Conservation (phyloP, 2,113 vertebrate genomes). For the Pangasianodon hypophthalmus region DNA sequence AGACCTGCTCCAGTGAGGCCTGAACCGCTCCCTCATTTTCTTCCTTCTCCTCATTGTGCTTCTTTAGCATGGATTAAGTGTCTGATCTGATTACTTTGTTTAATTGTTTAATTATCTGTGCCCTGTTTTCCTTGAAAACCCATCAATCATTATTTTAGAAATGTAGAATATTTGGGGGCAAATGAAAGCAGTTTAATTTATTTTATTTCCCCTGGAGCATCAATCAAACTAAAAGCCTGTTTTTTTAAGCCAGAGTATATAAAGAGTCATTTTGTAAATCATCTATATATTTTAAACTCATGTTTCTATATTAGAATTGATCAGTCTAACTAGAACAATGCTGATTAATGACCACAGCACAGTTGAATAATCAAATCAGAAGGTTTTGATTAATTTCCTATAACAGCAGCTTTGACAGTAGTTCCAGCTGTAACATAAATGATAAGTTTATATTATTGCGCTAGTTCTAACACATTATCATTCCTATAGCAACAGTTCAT, state of each 20-base stretch:
- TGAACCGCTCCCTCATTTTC: slow-evolving; percentile 6
- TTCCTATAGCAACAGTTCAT: neutral
- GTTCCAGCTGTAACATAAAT: neutral
- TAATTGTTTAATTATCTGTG: neutral
- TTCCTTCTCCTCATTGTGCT: neutral
- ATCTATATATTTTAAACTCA: neutral
- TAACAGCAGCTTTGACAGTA: neutral
- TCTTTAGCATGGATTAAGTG: slow-evolving; percentile 35
- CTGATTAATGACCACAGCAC: neutral
- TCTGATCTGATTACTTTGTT: slow-evolving; percentile 32
- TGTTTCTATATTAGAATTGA: neutral
- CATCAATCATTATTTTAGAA: slow-evolving; percentile 11
- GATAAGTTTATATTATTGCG: neutral
- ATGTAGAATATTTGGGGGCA: neutral
- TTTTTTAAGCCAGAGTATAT: neutral
- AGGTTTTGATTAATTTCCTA: neutral
- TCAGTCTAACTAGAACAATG: neutral
- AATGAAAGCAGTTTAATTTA: slow-evolving; percentile 2
- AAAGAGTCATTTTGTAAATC: neutral
- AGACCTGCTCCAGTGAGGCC: slow-evolving; percentile 27
- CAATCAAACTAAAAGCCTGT: slow-evolving; percentile 22
- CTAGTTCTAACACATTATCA: neutral
- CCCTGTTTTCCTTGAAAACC: slow-evolving; percentile 27
- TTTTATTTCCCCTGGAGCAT: neutral
- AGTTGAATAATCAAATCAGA: neutral